Conservation (phyloP, 2,888 invertebrate species). For the Colostygia pectinataria region DNA sequence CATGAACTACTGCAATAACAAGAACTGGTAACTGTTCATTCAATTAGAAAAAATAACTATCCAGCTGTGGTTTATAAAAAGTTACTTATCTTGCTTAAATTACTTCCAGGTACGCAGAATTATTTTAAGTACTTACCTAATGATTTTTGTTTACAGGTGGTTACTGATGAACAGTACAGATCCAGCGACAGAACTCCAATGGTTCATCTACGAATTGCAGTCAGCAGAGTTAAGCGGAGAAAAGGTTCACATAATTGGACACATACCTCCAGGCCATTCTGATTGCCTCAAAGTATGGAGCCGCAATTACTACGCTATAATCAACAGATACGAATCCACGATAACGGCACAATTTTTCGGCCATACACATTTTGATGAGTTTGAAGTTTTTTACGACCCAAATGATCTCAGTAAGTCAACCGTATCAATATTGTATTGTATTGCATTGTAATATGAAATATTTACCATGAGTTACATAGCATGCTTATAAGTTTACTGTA, state of each 20-base stretch:
- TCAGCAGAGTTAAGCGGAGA: slow-evolving; percentile 96
- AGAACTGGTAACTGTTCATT: slow-evolving; percentile 88
- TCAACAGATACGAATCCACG: slow-evolving; percentile 94
- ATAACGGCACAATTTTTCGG: slow-evolving; percentile 97
- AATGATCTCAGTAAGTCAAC: slow-evolving; percentile 86
- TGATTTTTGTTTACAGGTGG: slow-evolving; percentile 84
- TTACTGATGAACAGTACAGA: slow-evolving; percentile 96
- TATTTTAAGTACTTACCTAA: not conserved
- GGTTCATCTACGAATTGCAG: slow-evolving; percentile 97
- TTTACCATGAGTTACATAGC: not conserved
- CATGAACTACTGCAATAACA: slow-evolving; percentile 98
- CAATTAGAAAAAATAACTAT: not conserved
- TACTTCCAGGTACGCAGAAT: slow-evolving; percentile 9
- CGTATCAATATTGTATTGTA: slow-evolving; percentile 19
- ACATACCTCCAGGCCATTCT: slow-evolving; percentile 97
- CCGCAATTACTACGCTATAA: slow-evolving; percentile 94
- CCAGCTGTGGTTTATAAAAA: not conserved
- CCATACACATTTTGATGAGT: slow-evolving; percentile 97
- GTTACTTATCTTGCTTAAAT: slow-evolving; percentile 5
- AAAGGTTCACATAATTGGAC: slow-evolving; percentile 98
- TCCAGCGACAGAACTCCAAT: slow-evolving; percentile 96
- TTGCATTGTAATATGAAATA: too few relatives aligned
- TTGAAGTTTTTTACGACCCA: slow-evolving; percentile 95
- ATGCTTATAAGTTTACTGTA: slow-evolving; percentile 22
- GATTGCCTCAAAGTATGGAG: slow-evolving; percentile 98